Conservation (phyloP, 2,797 vertebrate genomes). For the Balearica regulorum region DNA sequence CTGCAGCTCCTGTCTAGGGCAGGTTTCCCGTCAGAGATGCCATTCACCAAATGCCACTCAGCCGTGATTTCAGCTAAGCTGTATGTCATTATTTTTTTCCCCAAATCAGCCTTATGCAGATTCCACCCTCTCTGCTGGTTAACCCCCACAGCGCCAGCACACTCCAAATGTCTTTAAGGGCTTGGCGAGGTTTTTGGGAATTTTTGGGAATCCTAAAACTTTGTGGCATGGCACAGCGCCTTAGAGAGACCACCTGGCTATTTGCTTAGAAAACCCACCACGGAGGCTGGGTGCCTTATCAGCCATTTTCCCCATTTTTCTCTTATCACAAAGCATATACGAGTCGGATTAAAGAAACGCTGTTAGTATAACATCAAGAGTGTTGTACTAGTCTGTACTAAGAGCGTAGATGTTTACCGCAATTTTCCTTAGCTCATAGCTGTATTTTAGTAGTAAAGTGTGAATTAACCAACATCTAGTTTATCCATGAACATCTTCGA, state of each 20-base stretch:
- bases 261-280: neutral
- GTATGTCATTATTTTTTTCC: neutral
- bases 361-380: neutral
- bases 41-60: slow-evolving; percentile 1
- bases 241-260: neutral
- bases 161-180: neutral
- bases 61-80: neutral
- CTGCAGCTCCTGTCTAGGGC: fast-evolving
- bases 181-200: neutral
- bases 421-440: neutral
- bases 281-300: neutral
- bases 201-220: neutral
- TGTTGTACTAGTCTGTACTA: neutral
- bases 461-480: neutral
- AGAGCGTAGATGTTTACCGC: neutral
- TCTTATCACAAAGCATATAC: neutral
- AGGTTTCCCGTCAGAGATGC: neutral
- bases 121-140: neutral
- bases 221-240: neutral
- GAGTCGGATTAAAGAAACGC: neutral
- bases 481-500: neutral
- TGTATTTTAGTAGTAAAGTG: neutral
- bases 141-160: neutral
- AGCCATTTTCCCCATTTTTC: neutral
- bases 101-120: neutral